These are phyloP conservation scores for Puntigrus tetrazona DNA, from an alignment of 2,113 vertebrate genomes.

Conservation along the genomic window DNA sequence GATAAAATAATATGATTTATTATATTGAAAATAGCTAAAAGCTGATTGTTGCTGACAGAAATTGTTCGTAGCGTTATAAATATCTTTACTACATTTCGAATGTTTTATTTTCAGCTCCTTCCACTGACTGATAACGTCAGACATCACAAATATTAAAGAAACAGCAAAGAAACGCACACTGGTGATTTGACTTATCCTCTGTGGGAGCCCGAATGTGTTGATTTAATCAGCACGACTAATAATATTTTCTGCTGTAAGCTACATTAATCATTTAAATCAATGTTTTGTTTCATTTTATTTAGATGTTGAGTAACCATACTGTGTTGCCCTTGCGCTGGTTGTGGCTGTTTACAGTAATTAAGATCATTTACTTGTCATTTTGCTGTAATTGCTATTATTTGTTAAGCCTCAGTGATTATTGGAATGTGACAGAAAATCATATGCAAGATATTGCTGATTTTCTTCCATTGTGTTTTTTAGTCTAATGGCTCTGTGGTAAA, in stretches of 20 bases:
- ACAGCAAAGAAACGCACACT: neutral
- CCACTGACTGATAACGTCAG: neutral
- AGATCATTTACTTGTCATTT: neutral
- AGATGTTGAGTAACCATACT: neutral
- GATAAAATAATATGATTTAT: neutral
- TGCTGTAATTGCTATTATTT: neutral
- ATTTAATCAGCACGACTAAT: conserved; percentile 50
- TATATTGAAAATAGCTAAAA: neutral
- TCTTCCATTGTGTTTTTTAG: conserved; percentile 4
- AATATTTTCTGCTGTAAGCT: conserved; percentile 21
- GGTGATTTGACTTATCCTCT: conserved; percentile 19
- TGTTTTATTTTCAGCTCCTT: neutral
- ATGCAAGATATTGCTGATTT: neutral
- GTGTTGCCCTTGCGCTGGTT: neutral
- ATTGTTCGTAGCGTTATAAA: neutral
- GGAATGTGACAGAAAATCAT: neutral
- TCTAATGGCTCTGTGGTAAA: conserved; percentile 33
- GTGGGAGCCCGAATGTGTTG: conserved; percentile 4
- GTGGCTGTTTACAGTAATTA: neutral
- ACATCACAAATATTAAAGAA: neutral
- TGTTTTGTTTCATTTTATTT: neutral
- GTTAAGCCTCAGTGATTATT: neutral
- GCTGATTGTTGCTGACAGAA: neutral
- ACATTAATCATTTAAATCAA: conserved; percentile 26
- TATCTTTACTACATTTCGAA: neutral